Evolutionary conservation across 2,113 vertebrate species (phyloP).

Genomic region (Diadophis punctatus): DNA sequence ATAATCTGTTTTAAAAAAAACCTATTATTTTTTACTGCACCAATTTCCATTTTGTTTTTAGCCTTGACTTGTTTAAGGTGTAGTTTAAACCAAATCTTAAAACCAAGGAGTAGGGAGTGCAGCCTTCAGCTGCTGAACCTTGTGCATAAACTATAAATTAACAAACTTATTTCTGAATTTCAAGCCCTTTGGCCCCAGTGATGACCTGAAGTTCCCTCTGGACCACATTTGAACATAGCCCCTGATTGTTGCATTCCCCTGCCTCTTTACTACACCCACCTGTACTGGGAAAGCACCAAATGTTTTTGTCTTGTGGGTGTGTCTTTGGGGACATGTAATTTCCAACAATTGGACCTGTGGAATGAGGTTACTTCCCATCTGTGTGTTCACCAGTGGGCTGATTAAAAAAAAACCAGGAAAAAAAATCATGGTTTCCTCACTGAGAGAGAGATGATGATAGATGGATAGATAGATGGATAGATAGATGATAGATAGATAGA

Average conservation of each 20-base stretch:
- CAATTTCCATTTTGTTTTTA: background rate
- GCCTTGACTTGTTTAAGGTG: background rate
- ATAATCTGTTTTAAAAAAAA: background rate
- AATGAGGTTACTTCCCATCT: background rate
- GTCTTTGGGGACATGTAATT: background rate
- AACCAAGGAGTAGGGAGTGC: background rate
- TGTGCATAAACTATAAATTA: background rate
- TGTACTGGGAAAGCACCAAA: background rate
- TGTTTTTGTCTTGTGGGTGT: background rate
- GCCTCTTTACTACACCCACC: background rate
- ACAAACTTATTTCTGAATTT: background rate
- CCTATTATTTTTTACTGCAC: background rate
- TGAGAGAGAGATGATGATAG: background rate
- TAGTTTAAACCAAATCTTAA: background rate
- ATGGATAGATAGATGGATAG: too few species aligned
- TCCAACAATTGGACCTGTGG: background rate
- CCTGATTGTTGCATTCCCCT: background rate
- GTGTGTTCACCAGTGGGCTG: background rate
- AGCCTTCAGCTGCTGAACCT: background rate
- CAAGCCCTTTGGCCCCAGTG: background rate
- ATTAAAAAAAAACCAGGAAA: background rate
- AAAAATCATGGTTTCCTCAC: background rate
- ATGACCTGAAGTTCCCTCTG: background rate
- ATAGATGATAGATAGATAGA: too few species aligned
- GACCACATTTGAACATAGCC: background rate